These are phyloP conservation scores for Meandrusa payeni DNA, from an alignment of 2,888 invertebrate species.

Conservation along the genomic window DNA sequence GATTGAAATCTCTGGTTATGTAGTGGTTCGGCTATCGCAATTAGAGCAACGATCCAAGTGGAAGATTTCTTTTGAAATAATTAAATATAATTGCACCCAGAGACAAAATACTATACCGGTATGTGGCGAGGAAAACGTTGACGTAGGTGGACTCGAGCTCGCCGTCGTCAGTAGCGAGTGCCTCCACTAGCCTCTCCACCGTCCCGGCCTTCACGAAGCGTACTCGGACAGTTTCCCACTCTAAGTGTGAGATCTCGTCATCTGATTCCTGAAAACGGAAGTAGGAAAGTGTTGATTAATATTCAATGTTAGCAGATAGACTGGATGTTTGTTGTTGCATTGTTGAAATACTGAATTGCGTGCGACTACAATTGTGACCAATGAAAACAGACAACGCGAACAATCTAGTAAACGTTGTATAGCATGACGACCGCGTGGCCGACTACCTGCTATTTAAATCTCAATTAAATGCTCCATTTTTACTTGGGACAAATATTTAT, in stretches of 20 bases:
- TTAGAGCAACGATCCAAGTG: no score
- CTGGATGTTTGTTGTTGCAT: slow-evolving; percentile 4
- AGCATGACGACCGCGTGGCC: no score
- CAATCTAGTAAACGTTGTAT: slow-evolving; percentile 7
- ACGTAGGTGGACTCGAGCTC: slow-evolving; percentile 98
- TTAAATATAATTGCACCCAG: no score
- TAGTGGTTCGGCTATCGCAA: no score
- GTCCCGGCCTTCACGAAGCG: slow-evolving; percentile 98
- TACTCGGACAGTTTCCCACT: slow-evolving; percentile 99
- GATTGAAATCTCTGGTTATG: no score
- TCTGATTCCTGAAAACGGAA: slow-evolving; percentile 86
- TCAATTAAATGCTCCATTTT: no score
- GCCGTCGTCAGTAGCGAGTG: slow-evolving; percentile 95
- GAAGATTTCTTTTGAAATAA: no score
- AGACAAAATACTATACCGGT: slow-evolving; percentile 80
- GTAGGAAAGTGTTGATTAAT: background rate
- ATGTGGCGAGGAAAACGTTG: slow-evolving; percentile 97
- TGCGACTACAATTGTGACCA: slow-evolving; percentile 3
- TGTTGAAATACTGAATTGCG: background rate
- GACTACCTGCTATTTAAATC: no score
- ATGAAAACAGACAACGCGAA: slow-evolving; percentile 12
- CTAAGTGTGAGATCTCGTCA: slow-evolving; percentile 96
- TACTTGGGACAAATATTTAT: no score
- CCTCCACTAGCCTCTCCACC: slow-evolving; percentile 95
- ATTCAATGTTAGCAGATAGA: background rate